Evolutionary conservation across 2,888 invertebrate species (phyloP).

Genomic region (Cloeon dipterum): DNA sequence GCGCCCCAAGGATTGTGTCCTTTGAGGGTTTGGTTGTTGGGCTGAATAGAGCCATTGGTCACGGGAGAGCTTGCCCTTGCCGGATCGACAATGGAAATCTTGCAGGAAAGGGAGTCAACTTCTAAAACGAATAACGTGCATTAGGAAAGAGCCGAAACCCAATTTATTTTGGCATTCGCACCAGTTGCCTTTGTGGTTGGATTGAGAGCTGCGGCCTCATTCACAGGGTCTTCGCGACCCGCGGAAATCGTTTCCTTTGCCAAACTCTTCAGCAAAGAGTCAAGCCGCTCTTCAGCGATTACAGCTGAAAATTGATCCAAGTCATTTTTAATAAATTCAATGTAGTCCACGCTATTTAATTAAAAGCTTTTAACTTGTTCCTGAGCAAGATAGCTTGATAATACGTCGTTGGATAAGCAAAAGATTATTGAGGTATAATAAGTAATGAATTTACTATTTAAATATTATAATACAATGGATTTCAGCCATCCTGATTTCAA

Average conservation of each 20-base stretch:
- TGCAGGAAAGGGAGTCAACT: constrained; percentile 6
- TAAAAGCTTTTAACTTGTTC: background rate
- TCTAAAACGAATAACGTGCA: too few species aligned
- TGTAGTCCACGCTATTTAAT: background rate
- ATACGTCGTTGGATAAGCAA: too few species aligned
- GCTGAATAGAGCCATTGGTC: constrained; percentile 6
- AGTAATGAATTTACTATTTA: too few species aligned
- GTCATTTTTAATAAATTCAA: background rate
- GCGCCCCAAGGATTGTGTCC: constrained; percentile 11
- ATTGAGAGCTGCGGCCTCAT: constrained; percentile 26
- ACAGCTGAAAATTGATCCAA: background rate
- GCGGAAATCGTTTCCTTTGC: constrained; percentile 30
- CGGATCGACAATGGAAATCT: constrained; percentile 6
- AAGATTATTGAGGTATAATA: too few species aligned
- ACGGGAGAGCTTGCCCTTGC: constrained; percentile 1
- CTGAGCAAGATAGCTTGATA: too few species aligned
- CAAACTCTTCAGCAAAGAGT: constrained; percentile 52
- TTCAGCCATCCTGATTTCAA: too few species aligned
- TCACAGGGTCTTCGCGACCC: constrained; percentile 23
- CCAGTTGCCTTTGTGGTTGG: constrained; percentile 22
- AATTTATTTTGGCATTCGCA: constrained; percentile 9
- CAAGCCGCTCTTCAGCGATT: constrained; percentile 31
- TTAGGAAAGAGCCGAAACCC: too few species aligned
- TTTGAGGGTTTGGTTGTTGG: constrained; percentile 22
- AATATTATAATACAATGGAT: too few species aligned